phyloP scores from a whole-genome alignment of 2,888 invertebrate species.

The Amphipoea oculea region DNA sequence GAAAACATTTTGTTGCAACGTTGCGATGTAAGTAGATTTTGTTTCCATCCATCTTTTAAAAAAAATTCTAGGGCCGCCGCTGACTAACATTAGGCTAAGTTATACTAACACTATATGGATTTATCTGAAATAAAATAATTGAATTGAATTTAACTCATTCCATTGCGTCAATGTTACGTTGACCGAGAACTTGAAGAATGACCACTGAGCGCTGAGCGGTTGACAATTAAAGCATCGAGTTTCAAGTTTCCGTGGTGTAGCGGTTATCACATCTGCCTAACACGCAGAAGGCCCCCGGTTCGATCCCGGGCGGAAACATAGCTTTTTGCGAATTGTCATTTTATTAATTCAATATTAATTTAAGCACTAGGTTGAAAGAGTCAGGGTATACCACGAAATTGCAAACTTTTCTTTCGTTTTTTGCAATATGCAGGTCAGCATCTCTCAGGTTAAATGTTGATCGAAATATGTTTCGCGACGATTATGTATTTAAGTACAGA shows the following conservation, averaged over 20 bases:
- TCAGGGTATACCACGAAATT: not conserved
- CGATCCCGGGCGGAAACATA: constrained; percentile 96
- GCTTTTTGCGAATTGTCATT: constrained; percentile 61
- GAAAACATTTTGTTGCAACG: not conserved
- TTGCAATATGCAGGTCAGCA: not conserved
- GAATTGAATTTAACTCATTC: not conserved
- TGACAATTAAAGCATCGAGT: accelerated
- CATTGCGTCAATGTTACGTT: not conserved
- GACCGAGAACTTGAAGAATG: not conserved
- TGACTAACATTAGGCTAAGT: too few species aligned
- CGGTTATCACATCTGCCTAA: constrained; percentile 98
- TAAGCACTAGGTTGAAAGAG: too few species aligned
- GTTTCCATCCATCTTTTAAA: not conserved
- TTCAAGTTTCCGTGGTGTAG: constrained; percentile 95
- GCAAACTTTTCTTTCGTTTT: not conserved
- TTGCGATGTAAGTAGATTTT: not conserved
- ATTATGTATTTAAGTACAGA: not conserved
- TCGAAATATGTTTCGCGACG: not conserved
- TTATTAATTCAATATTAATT: not conserved
- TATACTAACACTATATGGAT: too few species aligned
- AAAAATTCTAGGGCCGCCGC: too few species aligned
- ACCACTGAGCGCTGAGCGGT: not conserved
- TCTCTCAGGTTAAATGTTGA: too few species aligned
- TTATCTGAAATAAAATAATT: too few species aligned
- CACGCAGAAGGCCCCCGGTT: constrained; percentile 97